Evolutionary conservation across 2,113 vertebrate species (phyloP).

Genomic region (Sciurus niger): DNA sequence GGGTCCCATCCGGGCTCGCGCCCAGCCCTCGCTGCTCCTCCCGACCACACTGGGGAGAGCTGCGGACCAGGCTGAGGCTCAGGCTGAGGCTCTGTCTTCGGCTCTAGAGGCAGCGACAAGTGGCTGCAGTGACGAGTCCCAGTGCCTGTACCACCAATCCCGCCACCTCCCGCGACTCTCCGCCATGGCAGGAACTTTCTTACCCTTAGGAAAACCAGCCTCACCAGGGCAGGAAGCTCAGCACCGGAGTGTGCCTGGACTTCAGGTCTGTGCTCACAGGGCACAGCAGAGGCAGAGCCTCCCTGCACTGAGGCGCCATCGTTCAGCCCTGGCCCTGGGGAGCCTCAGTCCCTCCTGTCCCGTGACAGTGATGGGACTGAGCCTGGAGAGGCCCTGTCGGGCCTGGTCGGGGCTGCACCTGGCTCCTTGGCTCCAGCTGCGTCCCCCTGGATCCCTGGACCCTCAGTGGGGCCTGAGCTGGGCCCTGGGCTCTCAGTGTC

Average conservation of each 20-base stretch:
- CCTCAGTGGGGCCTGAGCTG: neutral
- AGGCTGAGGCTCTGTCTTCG: neutral
- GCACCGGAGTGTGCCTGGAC: neutral
- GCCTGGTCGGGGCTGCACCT: neutral
- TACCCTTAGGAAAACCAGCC: too few relatives aligned
- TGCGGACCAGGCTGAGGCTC: neutral
- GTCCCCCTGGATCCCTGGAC: too few relatives aligned
- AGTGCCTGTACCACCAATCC: too few relatives aligned
- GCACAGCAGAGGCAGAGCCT: too few relatives aligned
- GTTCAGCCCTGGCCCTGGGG: neutral
- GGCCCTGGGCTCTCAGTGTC: neutral
- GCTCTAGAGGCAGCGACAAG: too few relatives aligned
- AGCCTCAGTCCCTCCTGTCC: neutral
- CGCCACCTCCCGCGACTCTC: too few relatives aligned
- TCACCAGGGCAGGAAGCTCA: neutral
- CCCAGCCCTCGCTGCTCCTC: neutral
- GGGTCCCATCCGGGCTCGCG: too few relatives aligned
- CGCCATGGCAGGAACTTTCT: too few relatives aligned
- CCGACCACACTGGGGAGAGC: neutral
- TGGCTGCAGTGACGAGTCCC: too few relatives aligned
- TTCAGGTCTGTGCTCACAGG: too few relatives aligned
- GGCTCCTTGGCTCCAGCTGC: neutral
- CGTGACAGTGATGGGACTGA: fast-evolving
- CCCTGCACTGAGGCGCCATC: fast-evolving
- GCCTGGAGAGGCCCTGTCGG: fast-evolving